Percentiles rank a stretch among this genome's conserved stretches.
These are phyloP conservation scores for Spilogale gracilis DNA, from an alignment of 2,113 vertebrate genomes.

Conservation along the genomic window DNA sequence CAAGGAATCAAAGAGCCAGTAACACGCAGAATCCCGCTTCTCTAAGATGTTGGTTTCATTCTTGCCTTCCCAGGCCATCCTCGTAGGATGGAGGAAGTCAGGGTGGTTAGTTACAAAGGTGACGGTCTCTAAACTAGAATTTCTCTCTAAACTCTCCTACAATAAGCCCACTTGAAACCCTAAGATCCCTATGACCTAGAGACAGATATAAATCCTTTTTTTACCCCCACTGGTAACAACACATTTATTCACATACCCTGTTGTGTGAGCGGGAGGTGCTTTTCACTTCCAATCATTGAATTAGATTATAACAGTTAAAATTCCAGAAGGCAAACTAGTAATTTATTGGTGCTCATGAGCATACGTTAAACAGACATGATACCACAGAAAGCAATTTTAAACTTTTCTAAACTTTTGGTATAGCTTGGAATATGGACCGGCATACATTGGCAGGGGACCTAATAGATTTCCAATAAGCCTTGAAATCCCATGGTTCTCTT, in stretches of 20 bases:
- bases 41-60: not conserved
- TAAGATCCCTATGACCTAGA: not conserved
- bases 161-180: not conserved
- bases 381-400: conserved; percentile 70
- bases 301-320: conserved; percentile 72
- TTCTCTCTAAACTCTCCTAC: not conserved
- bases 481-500: conserved; percentile 46
- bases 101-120: not conserved
- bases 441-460: conserved; percentile 57
- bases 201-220: not conserved
- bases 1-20: not conserved
- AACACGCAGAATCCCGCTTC: not conserved
- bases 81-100: not conserved
- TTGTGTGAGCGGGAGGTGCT: conserved; percentile 71
- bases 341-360: conserved; percentile 76
- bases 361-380: conserved; percentile 77
- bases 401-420: conserved; percentile 61
- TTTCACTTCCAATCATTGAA: conserved; percentile 73
- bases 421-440: conserved; percentile 57
- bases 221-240: conserved; percentile 70
- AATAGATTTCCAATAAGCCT: conserved; percentile 9
- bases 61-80: not conserved
- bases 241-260: conserved; percentile 82
- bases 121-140: not conserved
- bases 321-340: conserved; percentile 78